Base-by-base conservation (phyloP, 2,797 vertebrate species). In the Neopelma chrysocephalum region DNA sequence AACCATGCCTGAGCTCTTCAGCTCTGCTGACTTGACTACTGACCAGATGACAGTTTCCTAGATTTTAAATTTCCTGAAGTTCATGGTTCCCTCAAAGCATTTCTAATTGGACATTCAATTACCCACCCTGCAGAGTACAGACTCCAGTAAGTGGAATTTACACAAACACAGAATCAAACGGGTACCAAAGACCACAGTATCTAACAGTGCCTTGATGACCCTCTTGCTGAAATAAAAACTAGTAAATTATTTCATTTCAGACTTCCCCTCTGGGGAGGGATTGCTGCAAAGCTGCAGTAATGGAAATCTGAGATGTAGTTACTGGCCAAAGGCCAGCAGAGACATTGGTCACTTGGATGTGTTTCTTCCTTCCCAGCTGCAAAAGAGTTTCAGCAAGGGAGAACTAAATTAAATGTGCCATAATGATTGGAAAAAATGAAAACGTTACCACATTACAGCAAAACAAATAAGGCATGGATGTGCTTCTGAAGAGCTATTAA, bases 281-380 rank as follows among this genome's bases (percentile, higher is more conserved):
- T 11, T 83, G 84, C 65, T 82, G 64, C 15, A 34, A 82, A 93
- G 87, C 32, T 76, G 61, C 76, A 69, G 58, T 34, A 92, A 86
- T 68, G 71, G 72, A 94, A 84, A 94, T 64, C 42, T 91, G 92
- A 94, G 87, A 88, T 38, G 66, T 8, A 34, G 71, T 15, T 58
- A 40, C 69, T 80, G 89, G 84, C 75, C 71, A 65, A 78, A 84
- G 73, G 80, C 89, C 93, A 91, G 79, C 53, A 83, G 76, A 91
- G 65, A 54, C 65, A 53, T 43, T 47, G 72, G 85, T 83, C 82
- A 88, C 57, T 64, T 81, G 82, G 53, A 81, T 15, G 9, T 13
- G 23, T 26, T 88, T 40, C 17, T 70, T 68, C 42, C 50, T 77
- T 79, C 54, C n/a, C 48, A 88, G 85, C 29, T 93, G 80, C 56